These are phyloP conservation scores for Halcyon senegalensis DNA, from an alignment of 2,113 vertebrate species.

Conservation along the genomic window DNA sequence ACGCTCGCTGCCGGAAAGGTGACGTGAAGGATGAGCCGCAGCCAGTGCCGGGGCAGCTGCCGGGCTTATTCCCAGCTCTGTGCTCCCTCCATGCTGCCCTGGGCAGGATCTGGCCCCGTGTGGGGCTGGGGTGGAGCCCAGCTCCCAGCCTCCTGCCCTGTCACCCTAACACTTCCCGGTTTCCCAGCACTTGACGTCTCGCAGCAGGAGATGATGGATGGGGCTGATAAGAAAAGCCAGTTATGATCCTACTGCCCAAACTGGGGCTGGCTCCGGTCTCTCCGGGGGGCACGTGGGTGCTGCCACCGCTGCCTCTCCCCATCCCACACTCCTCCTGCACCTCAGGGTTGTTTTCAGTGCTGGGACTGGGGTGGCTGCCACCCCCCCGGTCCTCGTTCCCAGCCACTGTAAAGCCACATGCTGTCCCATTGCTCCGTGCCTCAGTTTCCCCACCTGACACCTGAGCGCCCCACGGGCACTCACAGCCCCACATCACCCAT, in stretches of 20 bases:
- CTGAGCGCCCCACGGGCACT: rapidly evolving
- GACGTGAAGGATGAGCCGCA: neutral
- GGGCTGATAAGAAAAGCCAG: neutral
- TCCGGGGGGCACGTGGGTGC: neutral
- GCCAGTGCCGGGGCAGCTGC: neutral
- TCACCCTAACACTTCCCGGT: neutral
- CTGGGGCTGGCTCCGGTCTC: rapidly evolving
- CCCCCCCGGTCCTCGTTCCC: neutral
- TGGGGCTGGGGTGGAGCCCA: rapidly evolving
- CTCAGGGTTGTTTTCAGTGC: rapidly evolving
- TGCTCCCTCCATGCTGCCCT: neutral
- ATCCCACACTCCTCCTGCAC: rapidly evolving
- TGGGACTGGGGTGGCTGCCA: neutral
- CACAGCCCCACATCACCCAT: rapidly evolving
- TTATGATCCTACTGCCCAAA: neutral
- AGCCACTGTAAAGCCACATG: neutral
- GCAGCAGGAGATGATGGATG: neutral
- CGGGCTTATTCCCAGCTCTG: neutral
- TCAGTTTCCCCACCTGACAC: neutral
- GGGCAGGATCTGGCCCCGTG: neutral
- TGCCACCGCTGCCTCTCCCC: neutral
- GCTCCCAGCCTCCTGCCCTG: neutral
- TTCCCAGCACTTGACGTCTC: neutral
- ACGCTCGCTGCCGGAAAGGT: neutral
- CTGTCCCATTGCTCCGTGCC: neutral